Evolutionary conservation across 1,140 invertebrate genomes (phyloP).

Genomic region (Pseudomyrmex cubaensis): DNA sequence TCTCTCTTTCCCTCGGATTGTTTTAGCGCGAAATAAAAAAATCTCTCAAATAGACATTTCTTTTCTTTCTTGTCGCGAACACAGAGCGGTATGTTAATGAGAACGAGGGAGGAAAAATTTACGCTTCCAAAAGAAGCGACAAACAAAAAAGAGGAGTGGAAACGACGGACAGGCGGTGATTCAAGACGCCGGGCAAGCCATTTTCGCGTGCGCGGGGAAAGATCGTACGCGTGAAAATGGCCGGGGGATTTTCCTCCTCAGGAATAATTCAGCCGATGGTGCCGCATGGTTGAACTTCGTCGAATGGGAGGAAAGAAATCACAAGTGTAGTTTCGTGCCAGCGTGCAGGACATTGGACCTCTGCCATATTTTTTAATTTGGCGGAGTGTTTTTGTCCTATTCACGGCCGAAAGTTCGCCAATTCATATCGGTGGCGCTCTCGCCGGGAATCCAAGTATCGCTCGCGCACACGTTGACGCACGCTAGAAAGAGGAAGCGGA

Average conservation of each 20-base stretch:
- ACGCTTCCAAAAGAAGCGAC: not conserved
- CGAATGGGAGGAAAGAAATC: slow-evolving; percentile 63
- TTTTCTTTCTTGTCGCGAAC: not conserved
- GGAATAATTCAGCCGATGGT: slow-evolving; percentile 60
- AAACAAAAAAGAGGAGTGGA: not conserved
- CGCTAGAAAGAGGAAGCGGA: no score
- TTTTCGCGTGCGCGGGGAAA: slow-evolving; percentile 2
- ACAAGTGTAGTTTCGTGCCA: slow-evolving; percentile 60
- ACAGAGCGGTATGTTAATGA: slow-evolving; percentile 28
- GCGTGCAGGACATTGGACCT: slow-evolving; percentile 56
- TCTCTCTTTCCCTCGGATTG: no score
- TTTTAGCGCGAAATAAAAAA: no score
- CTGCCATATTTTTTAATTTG: slow-evolving; percentile 75
- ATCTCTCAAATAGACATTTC: not conserved
- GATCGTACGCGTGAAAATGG: slow-evolving; percentile 55
- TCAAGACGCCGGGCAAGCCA: slow-evolving; percentile 20
- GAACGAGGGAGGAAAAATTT: not conserved
- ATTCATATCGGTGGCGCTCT: slow-evolving; percentile 50
- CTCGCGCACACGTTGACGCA: slow-evolving; percentile 5
- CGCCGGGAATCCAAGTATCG: slow-evolving; percentile 18
- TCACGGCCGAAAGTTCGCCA: slow-evolving; percentile 44
- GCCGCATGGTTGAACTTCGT: slow-evolving; percentile 41
- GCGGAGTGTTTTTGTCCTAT: slow-evolving; percentile 68
- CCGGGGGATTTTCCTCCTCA: slow-evolving; percentile 31
- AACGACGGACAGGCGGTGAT: slow-evolving; percentile 40